A percentile compares a stretch with the other conserved stretches of the same genome.
Conservation (phyloP, 2,797 vertebrate genomes). For the Carduelis carduelis region DNA sequence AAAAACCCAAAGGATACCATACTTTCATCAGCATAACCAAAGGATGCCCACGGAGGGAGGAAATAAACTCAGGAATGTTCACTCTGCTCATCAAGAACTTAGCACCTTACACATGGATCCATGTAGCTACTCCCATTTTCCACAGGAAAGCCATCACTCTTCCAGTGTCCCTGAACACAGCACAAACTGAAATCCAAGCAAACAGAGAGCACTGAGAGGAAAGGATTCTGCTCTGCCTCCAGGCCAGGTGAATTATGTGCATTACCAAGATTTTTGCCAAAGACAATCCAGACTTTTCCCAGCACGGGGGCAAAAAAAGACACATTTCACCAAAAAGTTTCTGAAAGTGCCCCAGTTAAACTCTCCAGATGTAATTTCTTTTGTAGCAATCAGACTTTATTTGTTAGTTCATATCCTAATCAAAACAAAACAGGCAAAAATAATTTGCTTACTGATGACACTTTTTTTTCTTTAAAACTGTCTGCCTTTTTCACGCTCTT, state of each 20-base stretch:
- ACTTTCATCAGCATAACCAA: not conserved
- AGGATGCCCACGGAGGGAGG: not conserved
- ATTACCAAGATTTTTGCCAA: not conserved
- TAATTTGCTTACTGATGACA: slow-evolving; percentile 70
- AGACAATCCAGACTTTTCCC: not conserved
- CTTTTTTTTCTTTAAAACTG: slow-evolving; percentile 59
- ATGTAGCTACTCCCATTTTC: not conserved
- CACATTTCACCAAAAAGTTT: slow-evolving; percentile 21
- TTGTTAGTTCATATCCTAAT: slow-evolving; percentile 69
- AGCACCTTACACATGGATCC: rapidly evolving
- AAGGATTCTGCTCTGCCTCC: not conserved
- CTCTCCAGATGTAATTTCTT: slow-evolving; percentile 67
- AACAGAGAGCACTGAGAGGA: not conserved
- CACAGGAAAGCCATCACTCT: not conserved
- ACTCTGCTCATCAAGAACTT: not conserved
- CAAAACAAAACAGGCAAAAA: slow-evolving; percentile 66
- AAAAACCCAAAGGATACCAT: not conserved
- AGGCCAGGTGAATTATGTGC: not conserved
- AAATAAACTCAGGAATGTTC: not conserved
- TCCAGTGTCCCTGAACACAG: not conserved
- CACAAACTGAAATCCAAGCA: not conserved
- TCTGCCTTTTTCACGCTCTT: slow-evolving; percentile 56
- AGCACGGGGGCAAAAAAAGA: not conserved
- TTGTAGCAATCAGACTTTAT: slow-evolving; percentile 70
- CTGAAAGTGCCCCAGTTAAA: slow-evolving; percentile 54